These are phyloP conservation scores for Rhagonycha fulva DNA, from an alignment of 2,888 invertebrate genomes.

Conservation along the genomic window DNA sequence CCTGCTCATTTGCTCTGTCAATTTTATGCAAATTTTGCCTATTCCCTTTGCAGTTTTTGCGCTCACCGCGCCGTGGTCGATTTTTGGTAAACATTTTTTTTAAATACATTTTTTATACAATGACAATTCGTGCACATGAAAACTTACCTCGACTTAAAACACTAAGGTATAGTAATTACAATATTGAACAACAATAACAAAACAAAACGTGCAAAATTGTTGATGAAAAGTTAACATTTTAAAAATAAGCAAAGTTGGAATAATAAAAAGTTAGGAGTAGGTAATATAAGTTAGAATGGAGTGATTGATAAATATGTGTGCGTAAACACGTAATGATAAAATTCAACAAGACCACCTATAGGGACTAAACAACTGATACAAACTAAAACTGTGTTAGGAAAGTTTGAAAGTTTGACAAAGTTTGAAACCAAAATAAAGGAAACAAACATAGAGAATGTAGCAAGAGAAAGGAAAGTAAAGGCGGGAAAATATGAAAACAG, in stretches of 20 bases:
- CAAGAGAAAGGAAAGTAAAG: neutral
- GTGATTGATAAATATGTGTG: neutral
- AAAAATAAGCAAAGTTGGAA: neutral
- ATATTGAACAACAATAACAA: constrained; percentile 13
- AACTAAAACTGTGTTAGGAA: constrained; percentile 5
- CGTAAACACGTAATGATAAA: neutral
- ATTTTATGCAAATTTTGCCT: neutral
- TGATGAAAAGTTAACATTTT: constrained; percentile 2
- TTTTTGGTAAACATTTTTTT: neutral
- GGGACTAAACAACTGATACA: neutral
- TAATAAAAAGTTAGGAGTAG: neutral
- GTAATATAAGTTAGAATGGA: neutral
- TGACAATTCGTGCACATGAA: neutral
- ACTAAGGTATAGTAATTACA: neutral
- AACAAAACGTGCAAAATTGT: constrained; percentile 18
- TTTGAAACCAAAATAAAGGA: neutral
- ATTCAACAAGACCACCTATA: neutral
- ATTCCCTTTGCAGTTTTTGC: neutral
- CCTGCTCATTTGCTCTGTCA: neutral
- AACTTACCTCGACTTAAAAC: neutral
- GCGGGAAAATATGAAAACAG: neutral
- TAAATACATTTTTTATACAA: neutral
- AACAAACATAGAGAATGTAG: neutral
- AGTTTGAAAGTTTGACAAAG: constrained; percentile 16
- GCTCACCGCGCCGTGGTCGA: neutral